Base-by-base conservation (phyloP, 2,888 invertebrate species). In the Perdita meconis region DNA sequence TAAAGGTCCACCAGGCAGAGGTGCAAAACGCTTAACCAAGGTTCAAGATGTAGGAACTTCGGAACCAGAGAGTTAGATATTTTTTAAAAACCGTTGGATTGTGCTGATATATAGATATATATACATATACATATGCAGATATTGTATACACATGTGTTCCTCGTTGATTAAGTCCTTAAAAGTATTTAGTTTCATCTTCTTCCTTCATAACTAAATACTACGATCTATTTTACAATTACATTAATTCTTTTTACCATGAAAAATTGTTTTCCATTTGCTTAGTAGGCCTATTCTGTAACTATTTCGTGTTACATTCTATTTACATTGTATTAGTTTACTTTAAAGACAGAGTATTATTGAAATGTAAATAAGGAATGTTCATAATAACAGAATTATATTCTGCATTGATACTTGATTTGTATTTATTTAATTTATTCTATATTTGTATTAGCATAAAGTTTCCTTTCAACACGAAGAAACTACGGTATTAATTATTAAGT, bases 1-100 rank as follows among this genome's bases (percentile, higher is more conserved):
- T 0, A 98, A 98, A 93, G 98, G 98, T 8, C 99, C 99, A 44
- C 97, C 97, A 4, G 97, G 96, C 90, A 94, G 98, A 87, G 98
- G 98, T 47, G 98, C 98, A 0, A 97, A 97, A 92, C 94, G 98
- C 80, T 94, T 98, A 87, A 97, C 97, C 59, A 97, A 96, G 92
- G 88, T 92, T 80, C 92, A 92, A 81, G 92, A 91, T 67, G 75
- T 86, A 78, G 88, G 83, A 53, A 81, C 87, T 61, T 80, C 88
- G 36, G 82, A 78, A 68, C 84, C 85, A 82, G 88, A 89, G 55
- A 82, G 78, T 80, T 89, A 30, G 34, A 71, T 13, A 64, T 72
- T 76, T 61, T 65, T 78, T 59, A 26, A 16, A 53, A 73, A 30
- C 59, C 44, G 59, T 61, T 64, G 69, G 67, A 56, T 38, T 57